A percentile compares a stretch with the other conserved stretches of the same genome.
Evolutionary conservation across 1,140 invertebrate genomes (phyloP).

Genomic region (Bilobella aurantiaca): DNA sequence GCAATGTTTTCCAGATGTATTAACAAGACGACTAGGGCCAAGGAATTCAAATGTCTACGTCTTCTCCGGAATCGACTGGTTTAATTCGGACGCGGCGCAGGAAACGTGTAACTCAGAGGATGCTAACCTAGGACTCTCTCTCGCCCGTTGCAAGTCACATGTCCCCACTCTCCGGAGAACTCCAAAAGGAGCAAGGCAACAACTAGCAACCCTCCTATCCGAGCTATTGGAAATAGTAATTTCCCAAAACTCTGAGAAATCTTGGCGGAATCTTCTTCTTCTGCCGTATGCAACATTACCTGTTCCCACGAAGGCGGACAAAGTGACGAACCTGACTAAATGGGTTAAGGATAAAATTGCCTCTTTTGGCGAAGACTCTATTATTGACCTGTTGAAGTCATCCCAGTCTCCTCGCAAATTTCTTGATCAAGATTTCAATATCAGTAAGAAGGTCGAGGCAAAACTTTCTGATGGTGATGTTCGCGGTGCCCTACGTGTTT

Average conservation of each 20-base stretch:
- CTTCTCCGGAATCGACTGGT: too few relatives aligned
- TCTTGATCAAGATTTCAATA: neutral
- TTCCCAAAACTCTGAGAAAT: neutral
- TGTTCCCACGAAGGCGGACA: neutral
- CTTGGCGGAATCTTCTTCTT: neutral
- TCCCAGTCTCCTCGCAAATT: neutral
- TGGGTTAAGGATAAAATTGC: constrained; percentile 6
- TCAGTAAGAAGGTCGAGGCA: constrained; percentile 8
- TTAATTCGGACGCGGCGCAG: too few relatives aligned
- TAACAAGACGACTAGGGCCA: neutral
- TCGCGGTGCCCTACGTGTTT: neutral
- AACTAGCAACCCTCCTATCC: neutral
- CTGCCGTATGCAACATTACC: constrained; percentile 1
- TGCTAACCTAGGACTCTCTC: neutral
- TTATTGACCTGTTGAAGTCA: neutral
- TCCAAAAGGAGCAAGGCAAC: constrained; percentile 5
- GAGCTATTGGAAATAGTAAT: neutral
- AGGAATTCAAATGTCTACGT: too few relatives aligned
- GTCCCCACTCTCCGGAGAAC: neutral
- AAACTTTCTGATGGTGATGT: constrained; percentile 11
- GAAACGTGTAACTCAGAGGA: too few relatives aligned
- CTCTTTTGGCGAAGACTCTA: neutral
- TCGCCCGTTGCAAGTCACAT: neutral
- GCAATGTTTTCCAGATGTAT: neutral
- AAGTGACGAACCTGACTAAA: constrained; percentile 6